Evolutionary conservation across 1,140 invertebrate genomes (phyloP).

Genomic region (Drosophila pachea): DNA sequence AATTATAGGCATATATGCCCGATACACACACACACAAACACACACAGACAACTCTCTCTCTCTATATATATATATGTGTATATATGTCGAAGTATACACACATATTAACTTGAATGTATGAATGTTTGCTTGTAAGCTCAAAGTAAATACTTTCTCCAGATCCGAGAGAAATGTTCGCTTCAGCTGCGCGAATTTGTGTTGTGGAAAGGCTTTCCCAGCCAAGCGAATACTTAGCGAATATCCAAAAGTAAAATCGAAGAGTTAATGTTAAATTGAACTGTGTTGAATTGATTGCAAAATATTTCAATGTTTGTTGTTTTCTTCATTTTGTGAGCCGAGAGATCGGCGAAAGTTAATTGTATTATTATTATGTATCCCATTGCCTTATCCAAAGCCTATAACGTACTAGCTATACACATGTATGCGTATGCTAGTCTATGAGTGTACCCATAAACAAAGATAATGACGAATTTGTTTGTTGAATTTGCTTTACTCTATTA

Average conservation of each 20-base stretch:
- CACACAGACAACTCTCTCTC: conserved; percentile 26
- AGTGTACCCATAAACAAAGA: conserved; percentile 40
- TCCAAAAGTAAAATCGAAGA: no score
- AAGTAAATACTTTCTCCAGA: conserved; percentile 38
- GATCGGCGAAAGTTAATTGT: conserved; percentile 1
- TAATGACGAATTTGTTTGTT: conserved; percentile 64
- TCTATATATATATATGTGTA: conserved; percentile 46
- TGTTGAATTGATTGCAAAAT: conserved; percentile 27
- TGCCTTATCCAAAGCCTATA: conserved; percentile 62
- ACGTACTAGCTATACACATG: conserved; percentile 32
- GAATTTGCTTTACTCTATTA: conserved; percentile 72
- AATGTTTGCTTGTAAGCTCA: conserved; percentile 58
- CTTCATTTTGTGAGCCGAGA: conserved; percentile 17
- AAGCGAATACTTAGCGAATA: not conserved
- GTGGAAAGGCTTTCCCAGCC: not conserved
- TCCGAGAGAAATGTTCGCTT: conserved; percentile 27
- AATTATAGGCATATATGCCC: conserved; percentile 26
- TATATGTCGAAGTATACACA: conserved; percentile 57
- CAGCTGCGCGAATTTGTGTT: not conserved
- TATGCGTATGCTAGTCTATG: conserved; percentile 23
- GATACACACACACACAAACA: conserved; percentile 28
- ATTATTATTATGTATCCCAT: conserved; percentile 52
- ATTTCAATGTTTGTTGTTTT: conserved; percentile 20
- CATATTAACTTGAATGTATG: conserved; percentile 67
- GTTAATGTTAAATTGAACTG: conserved; percentile 8